Percentiles rank a stretch among this genome's conserved stretches.
Conservation (phyloP, 92 coral and sea anemone species). For the Zoanthus sociatus region DNA sequence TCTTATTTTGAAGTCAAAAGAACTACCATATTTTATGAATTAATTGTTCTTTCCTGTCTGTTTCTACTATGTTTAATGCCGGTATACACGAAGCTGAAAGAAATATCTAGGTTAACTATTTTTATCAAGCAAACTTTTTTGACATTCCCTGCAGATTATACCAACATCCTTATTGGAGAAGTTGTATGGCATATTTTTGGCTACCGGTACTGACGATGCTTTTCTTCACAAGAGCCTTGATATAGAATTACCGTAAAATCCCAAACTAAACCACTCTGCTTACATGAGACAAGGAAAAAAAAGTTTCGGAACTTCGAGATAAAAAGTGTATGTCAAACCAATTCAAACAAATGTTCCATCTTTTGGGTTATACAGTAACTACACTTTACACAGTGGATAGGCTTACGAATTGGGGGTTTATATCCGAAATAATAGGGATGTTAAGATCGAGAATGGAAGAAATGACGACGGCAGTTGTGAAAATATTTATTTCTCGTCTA, state of each 20-base stretch:
- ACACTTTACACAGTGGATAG: slow-evolving; percentile 16
- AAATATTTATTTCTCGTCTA: no score
- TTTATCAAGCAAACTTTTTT: background rate
- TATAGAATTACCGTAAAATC: background rate
- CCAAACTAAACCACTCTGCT: background rate
- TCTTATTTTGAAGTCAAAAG: background rate
- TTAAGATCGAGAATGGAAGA: no score
- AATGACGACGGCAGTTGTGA: no score
- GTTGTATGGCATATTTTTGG: background rate
- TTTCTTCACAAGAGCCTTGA: background rate
- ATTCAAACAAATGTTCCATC: slow-evolving; percentile 1
- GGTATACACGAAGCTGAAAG: background rate
- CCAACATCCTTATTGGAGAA: slow-evolving; percentile 3
- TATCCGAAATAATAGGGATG: slow-evolving; percentile 12
- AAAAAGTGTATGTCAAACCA: background rate
- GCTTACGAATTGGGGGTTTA: slow-evolving; percentile 12
- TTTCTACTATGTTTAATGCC: background rate
- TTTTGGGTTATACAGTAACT: slow-evolving; percentile 13
- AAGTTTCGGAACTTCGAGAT: background rate
- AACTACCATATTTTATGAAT: background rate
- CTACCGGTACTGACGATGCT: slow-evolving; percentile 8
- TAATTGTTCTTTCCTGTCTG: slow-evolving; percentile 1
- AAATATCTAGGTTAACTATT: background rate
- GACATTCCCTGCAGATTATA: background rate
- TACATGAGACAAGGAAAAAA: background rate